phyloP scores from a whole-genome alignment of 2,888 invertebrate genomes.

The Drepanosiphum platanoidis region DNA sequence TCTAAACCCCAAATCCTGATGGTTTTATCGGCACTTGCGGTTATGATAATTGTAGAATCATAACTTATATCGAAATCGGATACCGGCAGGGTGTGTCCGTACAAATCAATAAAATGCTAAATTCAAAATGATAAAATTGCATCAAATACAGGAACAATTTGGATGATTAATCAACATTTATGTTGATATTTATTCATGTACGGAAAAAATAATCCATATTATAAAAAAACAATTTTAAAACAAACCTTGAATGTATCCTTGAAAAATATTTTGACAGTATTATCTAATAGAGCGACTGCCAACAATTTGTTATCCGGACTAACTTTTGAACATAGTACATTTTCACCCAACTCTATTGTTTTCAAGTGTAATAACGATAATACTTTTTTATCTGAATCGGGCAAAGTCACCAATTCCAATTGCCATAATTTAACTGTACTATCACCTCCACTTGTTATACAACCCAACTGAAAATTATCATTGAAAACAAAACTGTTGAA shows the following conservation, averaged over 20 bases:
- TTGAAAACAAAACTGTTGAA: neutral
- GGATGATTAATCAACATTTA: neutral
- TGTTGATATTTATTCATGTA: neutral
- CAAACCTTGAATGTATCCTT: slow-evolving; percentile 90
- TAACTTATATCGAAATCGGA: slow-evolving; percentile 92
- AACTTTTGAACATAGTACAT: slow-evolving; percentile 82
- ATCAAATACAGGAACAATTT: no score
- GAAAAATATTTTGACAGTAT: slow-evolving; percentile 95
- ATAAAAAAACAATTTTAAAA: no score
- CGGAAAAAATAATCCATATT: neutral
- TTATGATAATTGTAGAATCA: slow-evolving; percentile 86
- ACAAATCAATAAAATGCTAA: slow-evolving; percentile 90
- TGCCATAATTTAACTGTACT: slow-evolving; percentile 93
- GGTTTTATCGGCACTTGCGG: slow-evolving; percentile 95
- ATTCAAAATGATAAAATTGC: slow-evolving; percentile 63
- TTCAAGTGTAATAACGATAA: slow-evolving; percentile 82
- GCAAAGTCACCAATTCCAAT: slow-evolving; percentile 82
- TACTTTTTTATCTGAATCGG: slow-evolving; percentile 68
- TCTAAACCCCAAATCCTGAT: slow-evolving; percentile 98
- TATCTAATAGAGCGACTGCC: slow-evolving; percentile 90
- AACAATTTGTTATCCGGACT: slow-evolving; percentile 88
- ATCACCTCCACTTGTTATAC: slow-evolving; percentile 88
- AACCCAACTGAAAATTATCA: slow-evolving; percentile 74
- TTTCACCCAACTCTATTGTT: slow-evolving; percentile 87
- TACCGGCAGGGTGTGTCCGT: slow-evolving; percentile 96